Evolutionary conservation across 2,797 vertebrate species (phyloP).

Genomic region (Botia kubotai): DNA sequence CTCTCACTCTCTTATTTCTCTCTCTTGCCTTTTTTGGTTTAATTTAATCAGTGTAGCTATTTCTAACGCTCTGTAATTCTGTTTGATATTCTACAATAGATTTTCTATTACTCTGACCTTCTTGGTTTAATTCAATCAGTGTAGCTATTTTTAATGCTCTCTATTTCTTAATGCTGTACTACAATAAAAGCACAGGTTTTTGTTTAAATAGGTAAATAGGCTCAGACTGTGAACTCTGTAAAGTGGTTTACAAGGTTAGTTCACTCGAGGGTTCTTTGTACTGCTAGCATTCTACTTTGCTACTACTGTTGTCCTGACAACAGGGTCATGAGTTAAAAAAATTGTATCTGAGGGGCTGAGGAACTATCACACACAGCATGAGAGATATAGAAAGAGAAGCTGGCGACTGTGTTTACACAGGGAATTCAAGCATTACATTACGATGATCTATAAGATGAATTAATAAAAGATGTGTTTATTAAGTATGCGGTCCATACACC

Average conservation of each 20-base stretch:
- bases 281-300: conserved; percentile 65
- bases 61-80: neutral
- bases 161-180: neutral
- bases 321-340: conserved; percentile 71
- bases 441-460: conserved; percentile 19
- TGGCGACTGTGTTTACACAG: neutral
- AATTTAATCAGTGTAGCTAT: neutral
- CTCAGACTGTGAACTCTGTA: conserved; percentile 70
- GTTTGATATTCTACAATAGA: neutral
- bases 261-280: conserved; percentile 70
- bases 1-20: neutral
- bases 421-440: neutral
- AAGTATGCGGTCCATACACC: conserved; percentile 30
- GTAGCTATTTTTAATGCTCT: neutral
- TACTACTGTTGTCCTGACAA: conserved; percentile 67
- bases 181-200: neutral
- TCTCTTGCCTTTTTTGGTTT: neutral
- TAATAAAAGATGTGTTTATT: conserved; percentile 40
- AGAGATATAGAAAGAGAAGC: conserved; percentile 45
- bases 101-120: neutral
- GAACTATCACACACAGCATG: conserved; percentile 46
- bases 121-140: neutral
- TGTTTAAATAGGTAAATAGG: conserved; percentile 30
- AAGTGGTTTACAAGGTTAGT: conserved; percentile 74
- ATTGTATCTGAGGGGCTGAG: conserved; percentile 64